Percentiles rank a stretch among this genome's conserved stretches.
These are phyloP conservation scores for Ormyrus rosae DNA, from an alignment of 2,888 invertebrate species.

Conservation along the genomic window DNA sequence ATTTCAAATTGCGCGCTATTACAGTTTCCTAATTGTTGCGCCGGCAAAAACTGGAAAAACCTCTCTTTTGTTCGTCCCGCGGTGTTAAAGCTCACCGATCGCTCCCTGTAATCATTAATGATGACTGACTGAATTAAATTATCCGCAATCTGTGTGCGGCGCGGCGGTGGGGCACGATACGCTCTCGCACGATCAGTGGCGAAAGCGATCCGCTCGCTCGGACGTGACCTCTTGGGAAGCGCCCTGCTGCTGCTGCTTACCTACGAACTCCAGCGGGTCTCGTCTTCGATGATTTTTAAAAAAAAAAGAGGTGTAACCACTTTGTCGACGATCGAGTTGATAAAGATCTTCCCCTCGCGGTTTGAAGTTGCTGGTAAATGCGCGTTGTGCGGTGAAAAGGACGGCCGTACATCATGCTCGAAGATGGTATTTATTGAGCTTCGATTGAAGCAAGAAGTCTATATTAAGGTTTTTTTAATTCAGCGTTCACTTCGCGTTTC, in stretches of 20 bases:
- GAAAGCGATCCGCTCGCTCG: constrained; percentile 58
- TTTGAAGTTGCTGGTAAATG: too few species aligned
- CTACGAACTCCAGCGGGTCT: not conserved
- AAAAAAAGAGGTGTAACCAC: too few species aligned
- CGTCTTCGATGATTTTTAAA: not conserved
- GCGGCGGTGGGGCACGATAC: constrained; percentile 59
- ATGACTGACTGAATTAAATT: constrained; percentile 73
- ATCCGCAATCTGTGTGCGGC: constrained; percentile 65
- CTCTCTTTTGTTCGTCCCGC: not conserved
- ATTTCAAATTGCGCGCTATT: constrained; percentile 49
- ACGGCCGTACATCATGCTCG: too few species aligned
- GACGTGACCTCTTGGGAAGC: constrained; percentile 64
- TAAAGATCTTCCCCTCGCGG: too few species aligned
- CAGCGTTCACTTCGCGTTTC: too few species aligned
- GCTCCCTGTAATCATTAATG: constrained; percentile 66
- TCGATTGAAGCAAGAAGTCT: too few species aligned
- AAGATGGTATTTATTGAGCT: too few species aligned
- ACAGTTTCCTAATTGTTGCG: constrained; percentile 43
- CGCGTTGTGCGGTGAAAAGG: too few species aligned
- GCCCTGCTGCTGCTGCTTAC: not conserved
- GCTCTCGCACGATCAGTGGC: constrained; percentile 61
- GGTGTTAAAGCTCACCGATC: constrained; percentile 11
- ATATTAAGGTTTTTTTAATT: too few species aligned
- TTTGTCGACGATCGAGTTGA: too few species aligned
- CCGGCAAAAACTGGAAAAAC: constrained; percentile 35